phyloP scores from a whole-genome alignment of 2,113 vertebrate species.

The Tautogolabrus adspersus region DNA sequence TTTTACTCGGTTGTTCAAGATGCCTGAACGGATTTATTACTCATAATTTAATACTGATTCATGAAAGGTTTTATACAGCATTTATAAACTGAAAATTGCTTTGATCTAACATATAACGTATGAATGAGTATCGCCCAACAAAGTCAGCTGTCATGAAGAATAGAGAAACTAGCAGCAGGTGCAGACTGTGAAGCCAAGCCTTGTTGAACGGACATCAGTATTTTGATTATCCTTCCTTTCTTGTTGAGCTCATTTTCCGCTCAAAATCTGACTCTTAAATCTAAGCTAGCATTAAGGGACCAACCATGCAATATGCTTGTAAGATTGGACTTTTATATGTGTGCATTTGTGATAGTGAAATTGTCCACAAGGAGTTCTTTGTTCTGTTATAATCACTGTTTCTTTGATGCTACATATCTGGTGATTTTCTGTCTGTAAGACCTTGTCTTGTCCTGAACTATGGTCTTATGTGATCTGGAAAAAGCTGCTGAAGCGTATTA shows the following conservation, averaged over 20 bases:
- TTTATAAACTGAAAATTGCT: not conserved
- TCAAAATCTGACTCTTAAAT: not conserved
- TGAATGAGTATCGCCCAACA: constrained; percentile 1
- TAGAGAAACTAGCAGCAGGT: constrained; percentile 15
- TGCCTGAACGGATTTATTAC: not conserved
- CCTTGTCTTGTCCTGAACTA: constrained; percentile 33
- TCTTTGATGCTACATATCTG: not conserved
- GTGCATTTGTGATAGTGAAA: not conserved
- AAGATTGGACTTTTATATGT: not conserved
- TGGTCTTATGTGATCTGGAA: constrained; percentile 34
- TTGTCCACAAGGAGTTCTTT: not conserved
- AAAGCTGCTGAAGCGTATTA: constrained; percentile 20
- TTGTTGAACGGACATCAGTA: not conserved
- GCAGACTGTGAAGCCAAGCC: not conserved
- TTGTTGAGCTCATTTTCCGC: not conserved
- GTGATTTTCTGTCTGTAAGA: constrained; percentile 37
- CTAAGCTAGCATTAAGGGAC: not conserved
- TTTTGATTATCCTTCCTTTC: not conserved
- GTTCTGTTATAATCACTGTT: constrained; percentile 2
- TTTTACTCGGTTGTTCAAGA: constrained; percentile 1
- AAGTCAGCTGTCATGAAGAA: not conserved
- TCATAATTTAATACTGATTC: not conserved
- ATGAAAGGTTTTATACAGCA: constrained; percentile 15
- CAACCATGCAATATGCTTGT: not conserved
- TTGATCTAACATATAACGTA: not conserved